Evolutionary conservation across 2,888 invertebrate species (phyloP).

Genomic region (Hipparchia semele): DNA sequence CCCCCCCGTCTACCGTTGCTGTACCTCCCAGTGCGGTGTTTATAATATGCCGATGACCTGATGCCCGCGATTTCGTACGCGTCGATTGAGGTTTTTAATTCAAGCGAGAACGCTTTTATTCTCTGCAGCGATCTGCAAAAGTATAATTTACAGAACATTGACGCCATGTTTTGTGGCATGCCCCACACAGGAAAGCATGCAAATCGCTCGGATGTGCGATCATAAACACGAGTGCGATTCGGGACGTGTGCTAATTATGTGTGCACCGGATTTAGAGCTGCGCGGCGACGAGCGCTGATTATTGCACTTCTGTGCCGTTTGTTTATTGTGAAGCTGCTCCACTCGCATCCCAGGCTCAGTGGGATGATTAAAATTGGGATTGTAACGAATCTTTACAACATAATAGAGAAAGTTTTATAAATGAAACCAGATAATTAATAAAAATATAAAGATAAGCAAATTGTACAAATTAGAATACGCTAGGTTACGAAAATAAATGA

Average conservation of each 20-base stretch:
- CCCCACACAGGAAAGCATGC: conserved; percentile 11
- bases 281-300: conserved; percentile 27
- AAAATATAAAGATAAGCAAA: no score
- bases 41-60: no score
- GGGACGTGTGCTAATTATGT: conserved; percentile 40
- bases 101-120: background rate
- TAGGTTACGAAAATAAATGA: no score
- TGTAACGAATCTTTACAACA: background rate
- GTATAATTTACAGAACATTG: background rate
- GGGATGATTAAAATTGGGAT: background rate
- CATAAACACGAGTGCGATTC: conserved; percentile 36
- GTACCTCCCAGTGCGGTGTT: no score
- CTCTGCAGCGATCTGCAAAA: background rate
- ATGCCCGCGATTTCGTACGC: no score
- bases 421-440: no score
- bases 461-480: no score
- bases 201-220: conserved; percentile 31
- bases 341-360: background rate
- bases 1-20: no score
- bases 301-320: conserved; percentile 23
- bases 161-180: background rate
- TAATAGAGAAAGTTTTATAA: no score
- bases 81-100: no score
- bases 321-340: conserved; percentile 3
- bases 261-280: conserved; percentile 34